Percentiles rank a stretch among this genome's conserved stretches.
phyloP scores from a whole-genome alignment of 2,888 invertebrate species.

The Drosophila mulleri region DNA sequence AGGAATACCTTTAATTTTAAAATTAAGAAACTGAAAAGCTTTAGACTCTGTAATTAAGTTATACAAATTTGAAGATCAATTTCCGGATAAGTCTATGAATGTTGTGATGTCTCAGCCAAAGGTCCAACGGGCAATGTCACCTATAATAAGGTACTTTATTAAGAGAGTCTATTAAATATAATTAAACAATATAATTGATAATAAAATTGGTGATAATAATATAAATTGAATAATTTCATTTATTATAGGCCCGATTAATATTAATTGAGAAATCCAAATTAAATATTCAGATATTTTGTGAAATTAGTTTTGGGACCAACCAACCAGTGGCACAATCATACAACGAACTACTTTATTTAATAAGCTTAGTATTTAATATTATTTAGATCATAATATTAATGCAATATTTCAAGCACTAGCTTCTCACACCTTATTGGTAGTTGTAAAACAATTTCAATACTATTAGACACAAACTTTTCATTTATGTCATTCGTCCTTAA shows the following conservation, averaged over 20 bases:
- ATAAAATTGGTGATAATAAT: slow-evolving; percentile 11
- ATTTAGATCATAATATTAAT: not conserved
- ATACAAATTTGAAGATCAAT: not conserved
- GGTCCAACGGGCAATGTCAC: slow-evolving; percentile 7
- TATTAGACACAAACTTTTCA: slow-evolving; percentile 1
- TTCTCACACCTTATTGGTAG: not conserved
- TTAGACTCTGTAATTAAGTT: not conserved
- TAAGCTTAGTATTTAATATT: slow-evolving; percentile 9
- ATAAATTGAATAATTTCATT: slow-evolving; percentile 3
- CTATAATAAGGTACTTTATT: slow-evolving; percentile 14
- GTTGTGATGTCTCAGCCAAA: slow-evolving; percentile 12
- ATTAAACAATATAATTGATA: not conserved
- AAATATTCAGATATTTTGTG: slow-evolving; percentile 8
- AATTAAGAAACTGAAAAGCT: slow-evolving; percentile 1
- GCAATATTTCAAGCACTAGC: slow-evolving; percentile 6
- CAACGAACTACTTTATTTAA: slow-evolving; percentile 31
- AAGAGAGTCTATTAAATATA: not conserved
- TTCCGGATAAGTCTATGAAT: slow-evolving; percentile 6
- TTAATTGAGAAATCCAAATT: not conserved
- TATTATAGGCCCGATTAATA: not conserved
- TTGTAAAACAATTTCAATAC: not conserved
- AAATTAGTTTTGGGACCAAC: slow-evolving; percentile 43
- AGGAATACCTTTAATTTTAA: not conserved
- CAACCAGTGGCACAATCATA: slow-evolving; percentile 33
- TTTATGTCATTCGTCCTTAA: not conserved